Percentiles rank a stretch among this genome's conserved stretches.
phyloP scores from a whole-genome alignment of 2,888 invertebrate species.

The Heliconius charithonia region DNA sequence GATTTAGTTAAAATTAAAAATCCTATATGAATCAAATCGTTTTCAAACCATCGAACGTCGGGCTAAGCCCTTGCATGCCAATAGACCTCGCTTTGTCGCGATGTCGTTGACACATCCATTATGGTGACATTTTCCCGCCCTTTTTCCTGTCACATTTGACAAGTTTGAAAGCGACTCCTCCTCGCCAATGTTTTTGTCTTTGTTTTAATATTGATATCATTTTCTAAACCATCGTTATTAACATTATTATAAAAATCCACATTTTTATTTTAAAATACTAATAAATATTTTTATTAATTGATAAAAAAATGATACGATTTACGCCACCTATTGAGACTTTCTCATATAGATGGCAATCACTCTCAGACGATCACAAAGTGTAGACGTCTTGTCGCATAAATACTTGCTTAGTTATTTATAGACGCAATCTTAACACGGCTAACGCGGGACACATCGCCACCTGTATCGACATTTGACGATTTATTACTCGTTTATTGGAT shows the following conservation, averaged over 20 bases:
- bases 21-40: slow-evolving; percentile 63
- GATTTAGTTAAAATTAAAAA: slow-evolving; percentile 52
- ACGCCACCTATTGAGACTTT: slow-evolving; percentile 72
- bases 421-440: slow-evolving; percentile 73
- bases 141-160: slow-evolving; percentile 82
- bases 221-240: slow-evolving; percentile 5
- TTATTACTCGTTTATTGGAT: slow-evolving; percentile 60
- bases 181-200: slow-evolving; percentile 70
- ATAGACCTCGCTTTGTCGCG: slow-evolving; percentile 71
- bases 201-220: slow-evolving; percentile 43
- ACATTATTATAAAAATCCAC: not conserved
- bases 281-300: slow-evolving; percentile 52
- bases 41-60: slow-evolving; percentile 72
- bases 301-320: slow-evolving; percentile 74
- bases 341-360: slow-evolving; percentile 71
- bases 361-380: slow-evolving; percentile 64
- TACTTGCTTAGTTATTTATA: slow-evolving; percentile 73
- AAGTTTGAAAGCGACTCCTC: slow-evolving; percentile 81
- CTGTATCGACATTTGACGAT: slow-evolving; percentile 65
- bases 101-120: slow-evolving; percentile 83
- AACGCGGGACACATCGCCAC: slow-evolving; percentile 64
- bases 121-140: slow-evolving; percentile 81
- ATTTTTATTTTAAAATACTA: not conserved
- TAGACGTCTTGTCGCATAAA: slow-evolving; percentile 64
- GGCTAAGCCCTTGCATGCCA: slow-evolving; percentile 68